A percentile compares a stretch with the other conserved stretches of the same genome.
phyloP scores from a whole-genome alignment of 2,113 vertebrate species.

The Aegotheles bennettii region DNA sequence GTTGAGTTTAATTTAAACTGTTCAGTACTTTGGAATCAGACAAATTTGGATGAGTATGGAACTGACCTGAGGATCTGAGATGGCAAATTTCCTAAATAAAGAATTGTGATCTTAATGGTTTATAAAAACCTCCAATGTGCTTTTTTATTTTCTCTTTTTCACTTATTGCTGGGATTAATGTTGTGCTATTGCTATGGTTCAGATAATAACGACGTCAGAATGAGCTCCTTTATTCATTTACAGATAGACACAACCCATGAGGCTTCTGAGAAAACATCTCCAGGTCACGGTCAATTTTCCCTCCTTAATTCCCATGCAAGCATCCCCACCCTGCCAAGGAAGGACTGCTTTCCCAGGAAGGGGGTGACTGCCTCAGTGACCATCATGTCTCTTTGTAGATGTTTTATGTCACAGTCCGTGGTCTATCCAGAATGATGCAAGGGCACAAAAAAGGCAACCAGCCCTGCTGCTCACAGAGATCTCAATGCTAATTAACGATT shows the following conservation, averaged over 20 bases:
- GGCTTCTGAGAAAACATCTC: slow-evolving; percentile 14
- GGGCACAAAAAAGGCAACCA: neutral
- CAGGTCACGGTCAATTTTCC: neutral
- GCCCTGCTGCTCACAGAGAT: slow-evolving; percentile 3
- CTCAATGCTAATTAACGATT: slow-evolving; percentile 49
- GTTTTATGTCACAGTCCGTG: neutral
- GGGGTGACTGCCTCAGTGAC: neutral
- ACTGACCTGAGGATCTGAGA: neutral
- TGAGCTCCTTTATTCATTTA: slow-evolving; percentile 8
- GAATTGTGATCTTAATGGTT: neutral
- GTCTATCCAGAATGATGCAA: slow-evolving; percentile 29
- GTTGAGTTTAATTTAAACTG: neutral
- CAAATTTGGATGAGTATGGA: neutral
- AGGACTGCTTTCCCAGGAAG: slow-evolving; percentile 13
- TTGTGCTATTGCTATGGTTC: neutral
- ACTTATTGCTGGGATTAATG: neutral
- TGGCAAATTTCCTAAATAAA: neutral
- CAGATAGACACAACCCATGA: neutral
- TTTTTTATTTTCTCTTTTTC: neutral
- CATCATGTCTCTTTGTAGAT: neutral
- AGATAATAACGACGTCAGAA: slow-evolving; percentile 21
- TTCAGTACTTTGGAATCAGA: neutral
- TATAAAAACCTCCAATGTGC: neutral
- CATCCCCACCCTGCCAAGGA: neutral
- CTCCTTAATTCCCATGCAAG: neutral